phyloP scores from a whole-genome alignment of 2,888 invertebrate species.

The Drosophila prostipennis region DNA sequence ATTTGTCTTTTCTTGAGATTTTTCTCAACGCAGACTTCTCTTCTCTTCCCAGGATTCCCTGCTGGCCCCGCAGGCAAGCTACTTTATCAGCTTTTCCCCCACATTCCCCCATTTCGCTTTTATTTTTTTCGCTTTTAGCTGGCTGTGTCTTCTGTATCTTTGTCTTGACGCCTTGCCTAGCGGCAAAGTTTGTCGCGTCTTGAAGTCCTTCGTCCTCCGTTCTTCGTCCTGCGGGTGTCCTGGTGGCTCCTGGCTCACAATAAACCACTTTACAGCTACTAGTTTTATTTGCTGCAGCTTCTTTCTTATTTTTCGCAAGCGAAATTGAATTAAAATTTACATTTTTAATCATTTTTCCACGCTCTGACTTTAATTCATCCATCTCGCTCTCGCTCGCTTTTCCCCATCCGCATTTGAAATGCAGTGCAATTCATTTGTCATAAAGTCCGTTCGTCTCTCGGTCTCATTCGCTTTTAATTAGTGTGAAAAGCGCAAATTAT shows the following conservation, averaged over 20 bases:
- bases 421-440: constrained; percentile 66
- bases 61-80: constrained; percentile 61
- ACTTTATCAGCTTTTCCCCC: constrained; percentile 62
- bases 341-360: constrained; percentile 76
- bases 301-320: constrained; percentile 43
- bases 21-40: constrained; percentile 12
- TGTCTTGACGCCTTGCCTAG: constrained; percentile 66
- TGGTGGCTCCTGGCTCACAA: constrained; percentile 58
- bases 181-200: constrained; percentile 77
- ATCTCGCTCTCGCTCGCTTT: constrained; percentile 6
- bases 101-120: constrained; percentile 15
- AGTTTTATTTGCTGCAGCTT: constrained; percentile 44
- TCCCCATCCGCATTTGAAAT: constrained; percentile 14
- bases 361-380: constrained; percentile 61
- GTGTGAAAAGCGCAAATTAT: constrained; percentile 80
- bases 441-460: constrained; percentile 41
- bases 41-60: constrained; percentile 8
- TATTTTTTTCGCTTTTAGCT: constrained; percentile 19
- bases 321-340: constrained; percentile 81
- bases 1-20: constrained; percentile 58
- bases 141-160: constrained; percentile 37
- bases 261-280: constrained; percentile 77
- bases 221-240: constrained; percentile 26
- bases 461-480: constrained; percentile 79
- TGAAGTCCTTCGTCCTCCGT: constrained; percentile 11